phyloP scores from a whole-genome alignment of 2,113 vertebrate genomes.

The Cephalopholis sonnerati region DNA sequence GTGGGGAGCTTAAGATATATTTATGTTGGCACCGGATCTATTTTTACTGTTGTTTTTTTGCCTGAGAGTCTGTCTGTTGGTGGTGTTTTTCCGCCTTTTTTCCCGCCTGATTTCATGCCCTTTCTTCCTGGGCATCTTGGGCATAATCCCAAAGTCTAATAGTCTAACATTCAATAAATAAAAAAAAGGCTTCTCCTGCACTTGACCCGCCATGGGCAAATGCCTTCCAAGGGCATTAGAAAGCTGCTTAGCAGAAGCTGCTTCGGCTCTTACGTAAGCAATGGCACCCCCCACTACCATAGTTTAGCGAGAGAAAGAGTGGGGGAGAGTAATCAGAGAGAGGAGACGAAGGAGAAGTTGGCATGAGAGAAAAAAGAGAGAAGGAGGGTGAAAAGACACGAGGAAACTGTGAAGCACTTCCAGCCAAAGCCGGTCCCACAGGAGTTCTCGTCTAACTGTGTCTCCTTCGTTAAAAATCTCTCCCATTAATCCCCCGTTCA shows the following conservation, averaged over 20 bases:
- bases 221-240: slow-evolving; percentile 70
- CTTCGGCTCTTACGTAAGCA: slow-evolving; percentile 70
- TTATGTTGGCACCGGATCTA: slow-evolving; percentile 48
- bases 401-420: slow-evolving; percentile 34
- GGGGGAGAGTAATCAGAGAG: slow-evolving; percentile 49
- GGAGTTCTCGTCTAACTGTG: slow-evolving; percentile 19
- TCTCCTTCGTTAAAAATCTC: slow-evolving; percentile 18
- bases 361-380: slow-evolving; percentile 31
- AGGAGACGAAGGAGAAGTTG: slow-evolving; percentile 40
- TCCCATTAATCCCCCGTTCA: slow-evolving; percentile 24
- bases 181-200: slow-evolving; percentile 52
- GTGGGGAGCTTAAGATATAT: slow-evolving; percentile 55
- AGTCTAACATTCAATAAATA: slow-evolving; percentile 69
- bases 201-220: slow-evolving; percentile 71
- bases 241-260: slow-evolving; percentile 78
- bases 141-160: slow-evolving; percentile 69
- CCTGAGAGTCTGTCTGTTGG: slow-evolving; percentile 42
- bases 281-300: slow-evolving; percentile 27
- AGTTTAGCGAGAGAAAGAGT: slow-evolving; percentile 30
- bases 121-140: slow-evolving; percentile 67
- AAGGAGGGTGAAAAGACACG: slow-evolving; percentile 18
- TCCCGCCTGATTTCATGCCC: slow-evolving; percentile 66
- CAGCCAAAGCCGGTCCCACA: slow-evolving; percentile 47
- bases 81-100: slow-evolving; percentile 34
- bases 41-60: slow-evolving; percentile 55